These are phyloP conservation scores for Nesidiocoris tenuis DNA, from an alignment of 2,888 invertebrate species.

Conservation along the genomic window DNA sequence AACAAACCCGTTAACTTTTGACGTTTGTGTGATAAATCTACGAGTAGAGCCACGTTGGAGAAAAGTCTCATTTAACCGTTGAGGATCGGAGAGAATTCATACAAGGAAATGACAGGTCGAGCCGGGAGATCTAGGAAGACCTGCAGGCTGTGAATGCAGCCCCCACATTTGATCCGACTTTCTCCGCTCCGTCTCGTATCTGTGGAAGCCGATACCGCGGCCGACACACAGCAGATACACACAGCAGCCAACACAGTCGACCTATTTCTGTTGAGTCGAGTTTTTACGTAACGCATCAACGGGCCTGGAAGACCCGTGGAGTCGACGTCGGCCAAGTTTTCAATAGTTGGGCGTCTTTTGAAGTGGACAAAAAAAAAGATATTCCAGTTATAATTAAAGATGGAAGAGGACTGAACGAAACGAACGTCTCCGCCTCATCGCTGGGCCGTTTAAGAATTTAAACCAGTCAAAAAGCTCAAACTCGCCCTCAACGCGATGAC, in stretches of 20 bases:
- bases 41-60: too few relatives aligned
- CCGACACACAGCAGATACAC: too few relatives aligned
- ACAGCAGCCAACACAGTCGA: background rate
- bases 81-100: too few relatives aligned
- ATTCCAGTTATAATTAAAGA: conserved; percentile 16
- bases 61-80: too few relatives aligned
- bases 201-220: too few relatives aligned
- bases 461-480: background rate
- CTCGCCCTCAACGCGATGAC: background rate
- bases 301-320: background rate
- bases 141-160: background rate
- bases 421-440: background rate
- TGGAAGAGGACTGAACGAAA: background rate
- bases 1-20: too few relatives aligned
- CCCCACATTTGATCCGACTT: background rate
- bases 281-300: conserved; percentile 6
- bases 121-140: background rate
- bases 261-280: conserved; percentile 15
- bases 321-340: background rate
- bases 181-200: background rate
- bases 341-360: background rate
- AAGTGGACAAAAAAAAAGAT: background rate
- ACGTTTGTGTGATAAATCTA: too few relatives aligned
- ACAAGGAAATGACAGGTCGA: background rate
- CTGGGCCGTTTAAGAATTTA: too few relatives aligned